A percentile compares a stretch with the other conserved stretches of the same genome.
Conservation (phyloP, 2,113 vertebrate genomes). For the Callionymus lyra region DNA sequence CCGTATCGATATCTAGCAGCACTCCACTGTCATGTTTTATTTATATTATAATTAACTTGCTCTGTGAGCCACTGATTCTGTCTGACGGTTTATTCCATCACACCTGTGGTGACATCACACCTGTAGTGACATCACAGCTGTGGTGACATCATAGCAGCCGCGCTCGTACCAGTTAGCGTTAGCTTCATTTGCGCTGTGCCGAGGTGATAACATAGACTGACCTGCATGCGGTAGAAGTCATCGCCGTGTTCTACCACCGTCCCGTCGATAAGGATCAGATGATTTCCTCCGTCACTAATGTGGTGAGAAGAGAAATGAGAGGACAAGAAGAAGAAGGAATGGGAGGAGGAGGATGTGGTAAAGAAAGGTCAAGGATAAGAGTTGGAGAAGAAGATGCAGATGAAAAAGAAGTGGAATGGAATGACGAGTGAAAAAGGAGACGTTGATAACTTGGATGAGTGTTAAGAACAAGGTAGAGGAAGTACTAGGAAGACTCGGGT, state of each 20-base stretch:
- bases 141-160: no score
- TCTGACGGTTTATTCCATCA: no score
- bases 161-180: no score
- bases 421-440: slow-evolving; percentile 1
- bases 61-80: no score
- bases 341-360: not conserved
- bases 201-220: slow-evolving; percentile 39
- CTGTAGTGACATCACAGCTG: not conserved
- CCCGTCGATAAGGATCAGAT: slow-evolving; percentile 82
- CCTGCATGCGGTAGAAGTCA: slow-evolving; percentile 95
- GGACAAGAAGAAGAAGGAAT: slow-evolving; percentile 16
- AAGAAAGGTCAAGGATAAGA: no score
- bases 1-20: no score
- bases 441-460: not conserved
- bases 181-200: no score
- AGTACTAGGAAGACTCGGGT: not conserved
- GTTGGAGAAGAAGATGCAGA: no score
- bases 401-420: slow-evolving; percentile 8
- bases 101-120: no score
- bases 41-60: no score
- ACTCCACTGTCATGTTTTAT: no score
- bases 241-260: slow-evolving; percentile 80
- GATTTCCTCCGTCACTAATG: slow-evolving; percentile 84
- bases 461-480: not conserved
- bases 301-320: slow-evolving; percentile 85